Evolutionary conservation across 2,888 invertebrate species (phyloP), one percentile per base, ranked within the genome.

Genomic region (Erannis defoliaria): DNA sequence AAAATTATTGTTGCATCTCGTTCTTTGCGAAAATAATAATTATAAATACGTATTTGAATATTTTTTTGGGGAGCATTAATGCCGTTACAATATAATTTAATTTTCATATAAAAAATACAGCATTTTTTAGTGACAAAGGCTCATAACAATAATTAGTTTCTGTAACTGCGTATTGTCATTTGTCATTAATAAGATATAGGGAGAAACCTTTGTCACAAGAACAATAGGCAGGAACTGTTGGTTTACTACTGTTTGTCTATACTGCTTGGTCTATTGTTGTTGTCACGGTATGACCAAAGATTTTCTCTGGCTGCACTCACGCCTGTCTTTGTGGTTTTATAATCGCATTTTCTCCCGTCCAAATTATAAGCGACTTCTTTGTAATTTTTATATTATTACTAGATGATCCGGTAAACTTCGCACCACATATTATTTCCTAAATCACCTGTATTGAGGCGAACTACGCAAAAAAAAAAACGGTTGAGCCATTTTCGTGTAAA

Each of bases 201-300:
- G 31, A 45, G 45, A 49, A 48, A 38, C 53, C 48, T 59, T 54
- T 59, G 59, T 48, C 21, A n/a, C 26, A 40, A 54, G 60, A 55
- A 61, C 60, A 61, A 61, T 61, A 21, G 60, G 16, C 31, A 46
- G 46, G 48, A 53, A 46, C 58, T 40, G 53, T n/a, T n/a, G n/a
- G n/a, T n/a, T n/a, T n/a, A n/a, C n/a, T n/a, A 50, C 40, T 42
- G 31, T 23, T 42, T 37, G 50, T 55, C 43, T 61, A 37, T 40
- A 9, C 26, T 38, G 5, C 45, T 4, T 19, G 14, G 14, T 9
- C 31, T 49, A 49, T n/a, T n/a, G n/a, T 49, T 49, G 29, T 46
- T 31, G 49, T 35, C 23, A 33, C 19, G 48, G 2, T 14, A 19
- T 16, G 14, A 31, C 38, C 40, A 29, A 16, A 9, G 19, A n/a